Evolutionary conservation across 2,888 invertebrate species (phyloP).

Genomic region (Coecobrya sp.): DNA sequence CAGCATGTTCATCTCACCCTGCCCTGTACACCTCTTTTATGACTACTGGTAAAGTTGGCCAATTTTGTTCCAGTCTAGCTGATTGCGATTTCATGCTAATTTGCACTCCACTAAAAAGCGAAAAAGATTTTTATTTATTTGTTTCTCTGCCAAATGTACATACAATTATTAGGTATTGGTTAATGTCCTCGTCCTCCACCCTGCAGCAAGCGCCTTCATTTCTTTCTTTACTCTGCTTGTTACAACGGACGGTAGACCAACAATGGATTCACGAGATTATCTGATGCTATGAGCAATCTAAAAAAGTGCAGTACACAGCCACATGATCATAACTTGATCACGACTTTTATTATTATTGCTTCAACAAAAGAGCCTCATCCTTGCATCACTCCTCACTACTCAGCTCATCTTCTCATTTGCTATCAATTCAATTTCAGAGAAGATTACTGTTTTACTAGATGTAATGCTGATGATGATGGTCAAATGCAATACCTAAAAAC

Average conservation of each 20-base stretch:
- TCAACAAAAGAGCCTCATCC: background rate
- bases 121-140: conserved; percentile 53
- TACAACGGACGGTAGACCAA: background rate
- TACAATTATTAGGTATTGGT: background rate
- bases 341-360: conserved; percentile 49
- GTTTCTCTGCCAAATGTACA: conserved; percentile 35
- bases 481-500: no score
- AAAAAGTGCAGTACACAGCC: background rate
- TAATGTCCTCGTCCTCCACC: conserved; percentile 36
- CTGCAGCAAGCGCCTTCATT: background rate
- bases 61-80: background rate
- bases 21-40: background rate
- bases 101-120: background rate
- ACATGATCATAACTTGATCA: conserved; percentile 62
- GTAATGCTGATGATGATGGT: background rate
- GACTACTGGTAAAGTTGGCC: background rate
- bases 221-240: background rate
- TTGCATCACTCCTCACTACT: background rate
- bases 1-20: background rate
- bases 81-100: conserved; percentile 61
- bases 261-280: background rate
- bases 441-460: background rate
- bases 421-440: background rate
- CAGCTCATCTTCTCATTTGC: background rate
- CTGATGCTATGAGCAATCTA: background rate